A percentile compares a stretch with the other conserved stretches of the same genome.
Evolutionary conservation across 2,113 vertebrate species (phyloP).

Genomic region (Probosciger aterrimus): DNA sequence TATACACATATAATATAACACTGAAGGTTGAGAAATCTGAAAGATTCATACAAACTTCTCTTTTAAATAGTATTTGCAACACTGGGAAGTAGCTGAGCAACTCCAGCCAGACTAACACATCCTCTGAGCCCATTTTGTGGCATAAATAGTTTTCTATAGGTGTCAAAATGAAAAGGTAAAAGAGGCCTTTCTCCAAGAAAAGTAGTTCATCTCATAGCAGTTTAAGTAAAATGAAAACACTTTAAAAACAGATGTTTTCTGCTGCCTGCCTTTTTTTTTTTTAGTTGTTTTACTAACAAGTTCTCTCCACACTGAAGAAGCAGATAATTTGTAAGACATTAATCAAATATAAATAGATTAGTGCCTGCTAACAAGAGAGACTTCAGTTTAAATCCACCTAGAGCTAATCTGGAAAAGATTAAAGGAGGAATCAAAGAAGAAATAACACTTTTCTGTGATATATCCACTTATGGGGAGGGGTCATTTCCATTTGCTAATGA

Average conservation of each 20-base stretch:
- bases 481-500: not conserved
- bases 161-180: not conserved
- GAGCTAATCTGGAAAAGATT: not conserved
- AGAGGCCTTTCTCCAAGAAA: not conserved
- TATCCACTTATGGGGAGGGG: not conserved
- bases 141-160: not conserved
- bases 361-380: not conserved
- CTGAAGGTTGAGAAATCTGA: not conserved
- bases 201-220: not conserved
- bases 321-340: conserved; percentile 3
- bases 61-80: not conserved
- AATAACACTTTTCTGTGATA: not conserved
- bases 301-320: not conserved
- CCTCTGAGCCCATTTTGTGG: not conserved
- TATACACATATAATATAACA: not conserved
- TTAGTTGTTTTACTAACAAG: not conserved
- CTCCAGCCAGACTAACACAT: not conserved
- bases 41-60: not conserved
- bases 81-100: not conserved
- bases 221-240: not conserved
- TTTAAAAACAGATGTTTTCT: not conserved
- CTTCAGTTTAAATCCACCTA: not conserved
- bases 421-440: not conserved
- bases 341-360: conserved; percentile 33
- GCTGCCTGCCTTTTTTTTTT: not conserved